Evolutionary conservation across 2,113 vertebrate species (phyloP).

Genomic region (Protobothrops mucrosquamatus): DNA sequence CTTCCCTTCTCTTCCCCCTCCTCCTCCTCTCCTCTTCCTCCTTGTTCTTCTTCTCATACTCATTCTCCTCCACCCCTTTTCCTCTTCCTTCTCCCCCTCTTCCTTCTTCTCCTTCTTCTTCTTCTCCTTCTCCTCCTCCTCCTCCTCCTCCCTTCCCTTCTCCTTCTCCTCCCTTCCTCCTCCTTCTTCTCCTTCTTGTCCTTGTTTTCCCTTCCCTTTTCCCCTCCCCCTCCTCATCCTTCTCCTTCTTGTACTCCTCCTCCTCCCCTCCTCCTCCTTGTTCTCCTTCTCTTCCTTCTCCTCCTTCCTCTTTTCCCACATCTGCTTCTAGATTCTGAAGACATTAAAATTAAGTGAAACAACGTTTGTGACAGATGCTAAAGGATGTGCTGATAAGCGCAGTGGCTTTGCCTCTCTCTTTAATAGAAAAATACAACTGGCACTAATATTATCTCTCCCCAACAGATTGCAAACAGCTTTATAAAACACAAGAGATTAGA

Average conservation of each 20-base stretch:
- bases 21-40: background rate
- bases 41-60: background rate
- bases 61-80: too few relatives aligned
- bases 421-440: background rate
- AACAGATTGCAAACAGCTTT: background rate
- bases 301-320: background rate
- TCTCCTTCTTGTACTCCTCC: too few relatives aligned
- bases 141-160: background rate
- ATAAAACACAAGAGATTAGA: background rate
- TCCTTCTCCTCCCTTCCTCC: background rate
- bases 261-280: background rate
- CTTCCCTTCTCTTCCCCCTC: too few relatives aligned
- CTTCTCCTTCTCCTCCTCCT: background rate
- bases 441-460: background rate
- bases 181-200: background rate
- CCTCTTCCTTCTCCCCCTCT: background rate
- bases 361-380: background rate
- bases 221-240: background rate
- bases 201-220: accelerated
- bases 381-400: background rate
- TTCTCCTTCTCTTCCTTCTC: background rate
- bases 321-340: background rate
- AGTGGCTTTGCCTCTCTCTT: background rate
- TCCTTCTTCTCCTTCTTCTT: background rate
- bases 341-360: background rate